A percentile compares a stretch with the other conserved stretches of the same genome.
phyloP scores from a whole-genome alignment of 2,113 vertebrate genomes.

The Donacobius atricapilla region DNA sequence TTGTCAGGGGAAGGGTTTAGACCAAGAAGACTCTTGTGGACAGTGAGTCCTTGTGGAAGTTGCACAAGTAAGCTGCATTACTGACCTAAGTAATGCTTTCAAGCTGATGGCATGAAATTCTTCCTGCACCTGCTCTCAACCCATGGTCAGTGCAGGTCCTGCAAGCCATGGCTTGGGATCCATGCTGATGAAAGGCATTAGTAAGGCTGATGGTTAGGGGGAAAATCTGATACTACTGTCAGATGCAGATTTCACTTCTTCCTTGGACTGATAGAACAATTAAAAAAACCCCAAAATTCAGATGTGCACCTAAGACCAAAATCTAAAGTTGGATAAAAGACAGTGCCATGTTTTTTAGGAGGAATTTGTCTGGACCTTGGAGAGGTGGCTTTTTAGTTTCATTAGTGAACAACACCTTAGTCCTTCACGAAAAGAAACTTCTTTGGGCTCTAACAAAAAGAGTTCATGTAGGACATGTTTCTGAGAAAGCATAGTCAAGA shows the following conservation, averaged over 20 bases:
- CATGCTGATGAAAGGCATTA: neutral
- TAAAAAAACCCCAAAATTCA: neutral
- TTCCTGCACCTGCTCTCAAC: neutral
- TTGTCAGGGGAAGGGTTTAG: neutral
- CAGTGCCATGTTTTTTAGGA: neutral
- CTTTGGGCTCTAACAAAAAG: neutral
- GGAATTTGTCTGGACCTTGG: neutral
- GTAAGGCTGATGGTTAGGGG: neutral
- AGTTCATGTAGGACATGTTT: neutral
- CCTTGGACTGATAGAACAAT: neutral
- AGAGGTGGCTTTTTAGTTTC: neutral
- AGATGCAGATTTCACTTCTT: neutral
- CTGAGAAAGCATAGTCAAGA: neutral
- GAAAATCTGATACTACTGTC: fast-evolving
- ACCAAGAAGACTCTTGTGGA: neutral
- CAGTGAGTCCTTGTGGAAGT: neutral
- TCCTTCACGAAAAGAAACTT: neutral
- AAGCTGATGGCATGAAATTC: neutral
- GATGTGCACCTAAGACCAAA: neutral
- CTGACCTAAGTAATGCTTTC: neutral
- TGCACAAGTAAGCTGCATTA: neutral
- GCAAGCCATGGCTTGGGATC: neutral
- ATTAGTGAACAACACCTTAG: neutral
- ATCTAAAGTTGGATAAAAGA: neutral
- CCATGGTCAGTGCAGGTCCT: neutral